These are phyloP conservation scores for Lagopus leucura DNA, from an alignment of 2,113 vertebrate genomes.

Conservation along the genomic window DNA sequence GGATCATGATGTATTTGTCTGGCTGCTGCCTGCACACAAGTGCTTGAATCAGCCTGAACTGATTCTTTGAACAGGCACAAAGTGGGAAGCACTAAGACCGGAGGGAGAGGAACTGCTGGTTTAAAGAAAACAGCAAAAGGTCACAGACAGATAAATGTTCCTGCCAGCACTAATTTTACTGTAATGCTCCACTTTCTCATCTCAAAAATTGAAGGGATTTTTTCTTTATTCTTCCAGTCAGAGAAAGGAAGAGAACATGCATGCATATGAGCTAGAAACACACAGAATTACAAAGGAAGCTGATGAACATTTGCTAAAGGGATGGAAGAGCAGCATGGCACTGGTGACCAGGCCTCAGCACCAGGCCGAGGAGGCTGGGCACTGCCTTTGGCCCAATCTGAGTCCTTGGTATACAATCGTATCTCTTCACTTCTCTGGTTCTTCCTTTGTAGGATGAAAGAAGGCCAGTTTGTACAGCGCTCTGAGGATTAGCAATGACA, in stretches of 20 bases:
- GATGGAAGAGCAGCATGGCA: rapidly evolving
- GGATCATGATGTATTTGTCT: constrained; percentile 27
- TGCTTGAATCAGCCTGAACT: constrained; percentile 17
- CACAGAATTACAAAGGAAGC: not conserved
- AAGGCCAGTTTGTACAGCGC: not conserved
- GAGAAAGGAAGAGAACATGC: not conserved
- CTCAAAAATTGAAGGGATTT: not conserved
- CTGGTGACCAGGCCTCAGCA: not conserved
- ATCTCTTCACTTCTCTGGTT: not conserved
- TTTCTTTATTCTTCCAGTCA: not conserved
- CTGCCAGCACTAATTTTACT: constrained; percentile 5
- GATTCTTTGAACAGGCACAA: constrained; percentile 18
- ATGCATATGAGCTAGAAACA: not conserved
- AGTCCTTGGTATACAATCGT: not conserved
- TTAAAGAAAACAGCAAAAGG: constrained; percentile 30
- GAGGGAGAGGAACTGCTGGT: constrained; percentile 28
- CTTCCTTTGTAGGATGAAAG: not conserved
- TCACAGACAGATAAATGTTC: constrained; percentile 9
- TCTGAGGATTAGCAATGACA: not conserved
- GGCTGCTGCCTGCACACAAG: not conserved
- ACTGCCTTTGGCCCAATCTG: not conserved
- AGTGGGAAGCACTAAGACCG: not conserved
- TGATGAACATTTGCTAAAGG: not conserved
- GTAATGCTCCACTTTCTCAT: not conserved
- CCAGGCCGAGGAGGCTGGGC: rapidly evolving